Evolutionary conservation across 2,113 vertebrate genomes (phyloP), one percentile per base, ranked within the genome.

Genomic region (Prietella phreatophila): DNA sequence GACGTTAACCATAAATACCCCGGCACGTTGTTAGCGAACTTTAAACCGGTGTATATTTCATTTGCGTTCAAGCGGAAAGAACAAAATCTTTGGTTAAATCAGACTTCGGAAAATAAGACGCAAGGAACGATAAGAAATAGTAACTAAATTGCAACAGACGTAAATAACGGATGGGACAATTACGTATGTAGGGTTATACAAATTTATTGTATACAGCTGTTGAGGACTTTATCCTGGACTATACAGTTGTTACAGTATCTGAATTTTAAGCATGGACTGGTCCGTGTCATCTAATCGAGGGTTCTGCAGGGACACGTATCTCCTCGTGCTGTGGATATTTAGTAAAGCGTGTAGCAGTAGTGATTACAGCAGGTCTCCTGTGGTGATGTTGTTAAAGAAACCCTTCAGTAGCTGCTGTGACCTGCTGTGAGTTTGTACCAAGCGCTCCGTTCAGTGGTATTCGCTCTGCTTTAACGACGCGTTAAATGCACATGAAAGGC

Each of bases 391-490:
- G 55, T 58, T 58, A 30, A 81, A 81, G 56, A 60, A 25, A 1
- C 3, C 80, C 80, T 36, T 82, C 56, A 39, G 55, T 84, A 69
- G 61, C 42, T 53, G 42, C 63, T 67, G 42, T 50, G 9, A 53
- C 61, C 82, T 33, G 82, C 82, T 19, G 82, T 0, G 63, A 65
- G 82, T 11, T 84, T 83, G 69, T 69, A 84, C 5, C 63, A 20
- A 42, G 13, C 36, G 53, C 22, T 47, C 27, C 50, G 60, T 63
- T 65, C 55, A 50, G 39, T 42, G 47, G 81, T 15, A 82, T 50
- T 42, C 27, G 36, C 63, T 84, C 53, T 13, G 50, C 27, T 85
- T 85, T 73, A 85, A 58, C 58, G 60, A 56, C 83, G 39, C 17
- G 13, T 73, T 58, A 39, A 58, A 73, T 39, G 30, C 30, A 73